A percentile compares a stretch with the other conserved stretches of the same genome.
phyloP scores from a whole-genome alignment of 2,797 vertebrate genomes.

The Epinephelus malabaricus region DNA sequence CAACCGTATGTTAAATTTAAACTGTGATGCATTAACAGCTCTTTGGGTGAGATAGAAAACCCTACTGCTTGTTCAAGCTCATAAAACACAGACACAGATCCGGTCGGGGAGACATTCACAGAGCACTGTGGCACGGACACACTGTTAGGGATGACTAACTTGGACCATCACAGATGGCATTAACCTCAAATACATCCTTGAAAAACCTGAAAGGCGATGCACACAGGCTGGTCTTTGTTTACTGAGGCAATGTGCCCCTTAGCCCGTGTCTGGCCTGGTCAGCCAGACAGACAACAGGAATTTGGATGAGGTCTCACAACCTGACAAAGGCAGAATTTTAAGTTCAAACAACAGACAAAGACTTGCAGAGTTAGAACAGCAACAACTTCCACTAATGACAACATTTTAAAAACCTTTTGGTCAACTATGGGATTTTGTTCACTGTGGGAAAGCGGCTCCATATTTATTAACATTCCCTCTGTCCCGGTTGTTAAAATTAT shows the following conservation, averaged over 20 bases:
- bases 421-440: not conserved
- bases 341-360: slow-evolving; percentile 33
- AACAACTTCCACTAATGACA: not conserved
- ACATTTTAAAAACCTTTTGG: not conserved
- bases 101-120: slow-evolving; percentile 1
- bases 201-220: not conserved
- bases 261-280: slow-evolving; percentile 15
- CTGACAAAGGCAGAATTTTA: slow-evolving; percentile 28
- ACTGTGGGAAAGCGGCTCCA: not conserved
- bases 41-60: slow-evolving; percentile 11
- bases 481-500: too few species aligned
- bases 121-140: not conserved
- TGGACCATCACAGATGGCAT: slow-evolving; percentile 37
- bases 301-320: slow-evolving; percentile 25
- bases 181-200: slow-evolving; percentile 47
- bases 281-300: slow-evolving; percentile 30
- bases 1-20: not conserved
- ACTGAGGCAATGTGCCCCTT: slow-evolving; percentile 24
- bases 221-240: slow-evolving; percentile 16
- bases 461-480: not conserved
- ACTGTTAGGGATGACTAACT: slow-evolving; percentile 37
- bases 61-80: slow-evolving; percentile 22
- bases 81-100: slow-evolving; percentile 23
- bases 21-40: slow-evolving; percentile 13
- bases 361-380: slow-evolving; percentile 9